These are phyloP conservation scores for Thumatha senex DNA, from an alignment of 2,888 invertebrate genomes.

Conservation along the genomic window DNA sequence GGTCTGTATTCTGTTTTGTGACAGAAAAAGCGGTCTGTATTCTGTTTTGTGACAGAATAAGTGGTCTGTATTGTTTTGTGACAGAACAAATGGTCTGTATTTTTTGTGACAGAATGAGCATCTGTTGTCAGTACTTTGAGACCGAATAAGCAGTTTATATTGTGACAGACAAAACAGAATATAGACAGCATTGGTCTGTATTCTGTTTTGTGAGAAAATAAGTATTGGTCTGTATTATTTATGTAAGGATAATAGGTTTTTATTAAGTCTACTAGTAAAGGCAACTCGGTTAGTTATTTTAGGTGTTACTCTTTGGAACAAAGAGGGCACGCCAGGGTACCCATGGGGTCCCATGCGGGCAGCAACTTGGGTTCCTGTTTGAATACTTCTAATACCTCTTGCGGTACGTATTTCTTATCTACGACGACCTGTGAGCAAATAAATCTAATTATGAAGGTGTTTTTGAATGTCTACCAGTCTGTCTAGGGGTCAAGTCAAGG, in stretches of 20 bases:
- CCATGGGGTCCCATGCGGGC: slow-evolving; percentile 98
- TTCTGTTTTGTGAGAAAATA: background rate
- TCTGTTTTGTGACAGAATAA: background rate
- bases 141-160: too few species aligned
- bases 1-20: too few species aligned
- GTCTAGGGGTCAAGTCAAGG: too few species aligned
- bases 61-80: background rate
- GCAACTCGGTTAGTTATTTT: background rate
- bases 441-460: background rate
- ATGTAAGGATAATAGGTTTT: background rate
- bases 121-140: too few species aligned
- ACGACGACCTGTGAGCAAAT: slow-evolving; percentile 85
- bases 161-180: too few species aligned
- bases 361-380: slow-evolving; percentile 89
- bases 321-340: slow-evolving; percentile 86
- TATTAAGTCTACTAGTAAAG: background rate
- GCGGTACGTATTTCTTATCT: slow-evolving; percentile 91
- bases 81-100: too few species aligned
- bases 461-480: too few species aligned
- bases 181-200: background rate
- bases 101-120: too few species aligned
- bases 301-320: slow-evolving; percentile 53
- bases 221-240: background rate
- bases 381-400: slow-evolving; percentile 89
- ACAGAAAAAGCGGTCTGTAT: background rate